Evolutionary conservation across 2,888 invertebrate species (phyloP).

Genomic region (Drosophila seclusa): DNA sequence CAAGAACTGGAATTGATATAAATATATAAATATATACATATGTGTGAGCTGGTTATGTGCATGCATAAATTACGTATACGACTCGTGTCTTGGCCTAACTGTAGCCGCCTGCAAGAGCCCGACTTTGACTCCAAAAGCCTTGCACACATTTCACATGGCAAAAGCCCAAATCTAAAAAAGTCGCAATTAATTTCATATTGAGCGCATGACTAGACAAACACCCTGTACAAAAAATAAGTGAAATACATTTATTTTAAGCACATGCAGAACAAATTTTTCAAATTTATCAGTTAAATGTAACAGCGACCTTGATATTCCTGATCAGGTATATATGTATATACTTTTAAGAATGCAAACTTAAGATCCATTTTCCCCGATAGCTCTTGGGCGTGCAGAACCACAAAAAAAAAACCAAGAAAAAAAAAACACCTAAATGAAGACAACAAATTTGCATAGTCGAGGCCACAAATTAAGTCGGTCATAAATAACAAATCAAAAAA

Average conservation of each 20-base stretch:
- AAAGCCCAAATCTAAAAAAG: slow-evolving; percentile 4
- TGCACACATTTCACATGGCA: slow-evolving; percentile 53
- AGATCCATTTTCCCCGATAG: background rate
- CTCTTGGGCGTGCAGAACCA: background rate
- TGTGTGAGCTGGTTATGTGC: slow-evolving; percentile 53
- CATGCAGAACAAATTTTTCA: background rate
- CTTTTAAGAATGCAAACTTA: background rate
- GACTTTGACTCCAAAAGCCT: slow-evolving; percentile 44
- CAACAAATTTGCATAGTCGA: slow-evolving; percentile 68
- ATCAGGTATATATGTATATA: background rate
- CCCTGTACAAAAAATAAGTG: slow-evolving; percentile 10
- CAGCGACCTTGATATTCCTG: background rate
- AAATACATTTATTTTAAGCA: background rate
- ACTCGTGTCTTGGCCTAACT: slow-evolving; percentile 57
- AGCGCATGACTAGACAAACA: slow-evolving; percentile 1
- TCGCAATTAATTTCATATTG: background rate
- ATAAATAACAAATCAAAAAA: slow-evolving; percentile 79
- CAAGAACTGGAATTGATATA: slow-evolving; percentile 70
- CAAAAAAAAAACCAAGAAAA: background rate
- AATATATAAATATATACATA: slow-evolving; percentile 35
- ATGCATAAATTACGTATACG: slow-evolving; percentile 80
- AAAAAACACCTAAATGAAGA: slow-evolving; percentile 22
- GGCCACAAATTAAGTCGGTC: slow-evolving; percentile 72
- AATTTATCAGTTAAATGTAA: background rate
- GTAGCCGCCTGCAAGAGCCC: slow-evolving; percentile 33